phyloP scores from a whole-genome alignment of 2,888 invertebrate genomes.

The Dryomyza anilis region DNA sequence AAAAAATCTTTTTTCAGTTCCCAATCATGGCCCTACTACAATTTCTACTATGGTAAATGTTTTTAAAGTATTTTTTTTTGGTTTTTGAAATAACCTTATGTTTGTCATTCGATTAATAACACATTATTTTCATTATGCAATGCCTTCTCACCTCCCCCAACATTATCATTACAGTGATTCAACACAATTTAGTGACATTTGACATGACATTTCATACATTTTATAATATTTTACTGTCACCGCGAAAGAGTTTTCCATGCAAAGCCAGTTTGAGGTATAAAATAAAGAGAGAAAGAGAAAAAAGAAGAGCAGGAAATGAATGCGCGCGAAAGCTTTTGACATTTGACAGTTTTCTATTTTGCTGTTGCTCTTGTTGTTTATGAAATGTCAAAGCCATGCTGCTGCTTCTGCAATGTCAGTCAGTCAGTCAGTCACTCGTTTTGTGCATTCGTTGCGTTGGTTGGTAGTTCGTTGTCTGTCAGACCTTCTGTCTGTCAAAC shows the following conservation, averaged over 20 bases:
- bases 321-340: not conserved
- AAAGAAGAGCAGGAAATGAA: not conserved
- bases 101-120: too few species aligned
- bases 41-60: too few species aligned
- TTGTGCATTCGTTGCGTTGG: not conserved
- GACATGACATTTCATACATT: slow-evolving; percentile 44
- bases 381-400: too few species aligned
- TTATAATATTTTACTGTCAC: not conserved
- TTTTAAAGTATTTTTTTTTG: too few species aligned
- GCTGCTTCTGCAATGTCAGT: too few species aligned
- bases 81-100: too few species aligned
- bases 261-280: not conserved
- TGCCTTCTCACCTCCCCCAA: too few species aligned
- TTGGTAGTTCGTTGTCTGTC: not conserved
- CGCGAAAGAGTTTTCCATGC: not conserved
- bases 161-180: too few species aligned
- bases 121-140: too few species aligned
- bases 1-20: too few species aligned
- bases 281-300: not conserved
- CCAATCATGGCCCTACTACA: too few species aligned
- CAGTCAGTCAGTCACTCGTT: not conserved
- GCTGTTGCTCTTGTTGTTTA: not conserved
- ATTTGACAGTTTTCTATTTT: not conserved
- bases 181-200: too few species aligned
- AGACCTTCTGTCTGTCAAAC: not conserved